A percentile compares a stretch with the other conserved stretches of the same genome.
phyloP scores from a whole-genome alignment of 2,113 vertebrate species.

The Dicaeum eximium region DNA sequence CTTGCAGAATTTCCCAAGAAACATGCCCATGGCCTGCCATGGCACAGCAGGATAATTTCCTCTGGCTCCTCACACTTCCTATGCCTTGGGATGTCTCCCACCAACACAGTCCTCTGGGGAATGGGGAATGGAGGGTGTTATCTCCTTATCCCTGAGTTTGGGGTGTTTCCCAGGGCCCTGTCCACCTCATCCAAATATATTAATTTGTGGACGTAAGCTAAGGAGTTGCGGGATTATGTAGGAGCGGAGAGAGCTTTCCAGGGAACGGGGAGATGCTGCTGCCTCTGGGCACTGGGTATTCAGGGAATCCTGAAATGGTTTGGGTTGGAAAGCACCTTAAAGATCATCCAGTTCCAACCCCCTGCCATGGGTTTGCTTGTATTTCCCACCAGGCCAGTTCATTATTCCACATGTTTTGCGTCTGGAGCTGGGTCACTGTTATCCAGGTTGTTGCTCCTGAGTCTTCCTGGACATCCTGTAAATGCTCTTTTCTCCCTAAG shows the following conservation, averaged over 20 bases:
- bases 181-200: background rate
- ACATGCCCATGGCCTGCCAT: rapidly evolving
- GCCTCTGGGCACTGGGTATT: background rate
- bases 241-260: background rate
- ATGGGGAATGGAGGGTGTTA: background rate
- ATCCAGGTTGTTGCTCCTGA: background rate
- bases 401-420: background rate
- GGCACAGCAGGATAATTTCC: background rate
- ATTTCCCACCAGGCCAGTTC: background rate
- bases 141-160: background rate
- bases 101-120: background rate
- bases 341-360: background rate
- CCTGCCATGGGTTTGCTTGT: background rate
- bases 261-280: background rate
- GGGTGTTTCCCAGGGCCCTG: background rate
- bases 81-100: background rate
- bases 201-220: background rate
- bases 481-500: background rate
- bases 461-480: background rate
- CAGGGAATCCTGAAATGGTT: background rate
- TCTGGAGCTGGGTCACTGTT: background rate
- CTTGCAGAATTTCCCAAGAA: background rate
- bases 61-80: background rate
- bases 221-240: background rate
- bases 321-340: background rate